These are phyloP conservation scores for Epinotia nisella DNA, from an alignment of 2,888 invertebrate genomes.

Conservation along the genomic window DNA sequence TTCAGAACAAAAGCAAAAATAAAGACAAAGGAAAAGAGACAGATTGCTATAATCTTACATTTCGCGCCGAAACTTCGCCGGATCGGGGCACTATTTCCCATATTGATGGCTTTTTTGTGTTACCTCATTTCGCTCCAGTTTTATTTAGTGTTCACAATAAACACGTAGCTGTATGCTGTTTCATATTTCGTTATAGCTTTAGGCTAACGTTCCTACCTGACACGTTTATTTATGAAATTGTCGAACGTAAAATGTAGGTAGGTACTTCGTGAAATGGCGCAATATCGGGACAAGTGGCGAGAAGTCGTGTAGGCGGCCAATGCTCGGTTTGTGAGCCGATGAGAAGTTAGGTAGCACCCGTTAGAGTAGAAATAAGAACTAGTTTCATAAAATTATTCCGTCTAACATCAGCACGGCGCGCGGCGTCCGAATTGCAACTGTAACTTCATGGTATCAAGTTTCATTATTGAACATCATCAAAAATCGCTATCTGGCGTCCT, in stretches of 20 bases:
- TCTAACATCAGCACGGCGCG: too few species aligned
- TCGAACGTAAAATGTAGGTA: background rate
- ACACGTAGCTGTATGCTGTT: background rate
- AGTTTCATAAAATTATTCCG: too few species aligned
- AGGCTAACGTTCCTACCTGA: too few species aligned
- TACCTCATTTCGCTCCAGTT: constrained; percentile 15
- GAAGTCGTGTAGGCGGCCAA: too few species aligned
- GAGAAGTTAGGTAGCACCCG: too few species aligned
- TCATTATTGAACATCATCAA: too few species aligned
- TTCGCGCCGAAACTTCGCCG: background rate
- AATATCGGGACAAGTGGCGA: too few species aligned
- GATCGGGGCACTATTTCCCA: constrained; percentile 23
- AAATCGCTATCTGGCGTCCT: background rate
- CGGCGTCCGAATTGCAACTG: background rate
- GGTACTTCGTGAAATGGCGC: too few species aligned
- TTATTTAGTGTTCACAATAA: constrained; percentile 31
- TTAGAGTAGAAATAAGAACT: too few species aligned
- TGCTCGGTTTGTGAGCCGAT: too few species aligned
- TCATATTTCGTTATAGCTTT: background rate
- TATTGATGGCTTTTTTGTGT: constrained; percentile 37
- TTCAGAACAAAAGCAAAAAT: background rate
- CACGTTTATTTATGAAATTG: too few species aligned
- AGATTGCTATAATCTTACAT: constrained; percentile 15
- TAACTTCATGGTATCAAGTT: background rate
- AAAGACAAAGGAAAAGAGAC: background rate